phyloP scores from a whole-genome alignment of 2,113 vertebrate genomes.

The Aegotheles bennettii region DNA sequence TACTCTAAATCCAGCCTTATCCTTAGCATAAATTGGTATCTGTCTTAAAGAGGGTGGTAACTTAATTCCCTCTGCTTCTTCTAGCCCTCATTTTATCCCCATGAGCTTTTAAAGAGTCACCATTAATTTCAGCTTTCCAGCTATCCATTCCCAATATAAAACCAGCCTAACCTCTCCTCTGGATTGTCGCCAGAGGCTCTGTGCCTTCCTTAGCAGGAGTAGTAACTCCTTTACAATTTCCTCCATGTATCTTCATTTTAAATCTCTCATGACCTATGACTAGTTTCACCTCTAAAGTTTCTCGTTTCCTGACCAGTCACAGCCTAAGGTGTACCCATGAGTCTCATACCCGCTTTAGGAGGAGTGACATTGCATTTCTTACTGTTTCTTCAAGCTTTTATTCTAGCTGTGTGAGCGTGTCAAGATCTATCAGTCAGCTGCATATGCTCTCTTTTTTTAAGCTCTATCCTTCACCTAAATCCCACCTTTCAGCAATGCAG shows the following conservation, averaged over 20 bases:
- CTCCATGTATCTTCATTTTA: neutral
- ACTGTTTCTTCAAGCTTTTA: neutral
- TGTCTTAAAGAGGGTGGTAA: neutral
- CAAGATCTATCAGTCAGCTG: neutral
- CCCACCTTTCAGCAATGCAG: neutral
- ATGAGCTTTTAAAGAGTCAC: neutral
- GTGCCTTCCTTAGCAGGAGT: neutral
- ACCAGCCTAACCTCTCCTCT: neutral
- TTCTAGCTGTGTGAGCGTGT: neutral
- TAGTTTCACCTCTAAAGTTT: neutral
- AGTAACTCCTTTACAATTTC: neutral
- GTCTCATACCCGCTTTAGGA: neutral
- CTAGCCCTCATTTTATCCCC: neutral
- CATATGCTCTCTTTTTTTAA: neutral
- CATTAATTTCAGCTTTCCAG: neutral
- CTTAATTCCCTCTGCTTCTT: neutral
- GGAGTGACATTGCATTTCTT: neutral
- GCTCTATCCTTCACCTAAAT: neutral
- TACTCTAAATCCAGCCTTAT: neutral
- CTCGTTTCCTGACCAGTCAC: neutral
- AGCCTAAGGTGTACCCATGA: neutral
- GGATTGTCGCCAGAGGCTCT: neutral
- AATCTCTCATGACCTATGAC: neutral
- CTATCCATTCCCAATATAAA: neutral
- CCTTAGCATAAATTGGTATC: neutral